Evolutionary conservation across 2,797 vertebrate species (phyloP), one percentile per base, ranked within the genome.

Genomic region (Lacerta agilis): DNA sequence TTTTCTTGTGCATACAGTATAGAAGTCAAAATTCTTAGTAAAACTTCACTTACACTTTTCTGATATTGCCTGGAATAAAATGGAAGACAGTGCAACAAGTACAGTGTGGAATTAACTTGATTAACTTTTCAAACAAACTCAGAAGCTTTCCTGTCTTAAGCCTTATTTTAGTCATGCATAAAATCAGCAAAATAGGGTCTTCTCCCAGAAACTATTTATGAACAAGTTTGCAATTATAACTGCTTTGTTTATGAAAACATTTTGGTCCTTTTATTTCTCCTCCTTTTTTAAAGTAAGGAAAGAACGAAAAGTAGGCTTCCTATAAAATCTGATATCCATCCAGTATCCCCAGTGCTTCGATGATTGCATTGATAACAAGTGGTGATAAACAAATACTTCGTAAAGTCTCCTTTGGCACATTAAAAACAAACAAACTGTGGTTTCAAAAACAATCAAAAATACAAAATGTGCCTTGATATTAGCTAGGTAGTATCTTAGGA

Each of bases 51-150:
- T 38, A 43, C 25, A 85, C 15, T 27, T 41, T 85, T 36, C n/a
- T 80, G 25, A 3, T 49, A 9, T 72, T 61, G 29, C 25, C 66
- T 80, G 78, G 72, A 87, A 80, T 33, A 78, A 80, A 72, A 66
- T 85, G 8, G 13, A 45, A 23, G 25, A 25, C 27, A 80, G 33
- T 71, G 18, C 15, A 80, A 18, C 71, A 4, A 58, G 1, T 33
- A 64, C 6, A 64, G 43, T 69, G 58, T 90, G 66, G 92, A 75
- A 85, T 86, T 49, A 78, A 55, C 83, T 36, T 67, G 58, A 88
- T 58, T 85, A 87, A 86, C 5, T 72, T 72, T 10, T 72, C 45
- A 73, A 33, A 38, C 6, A 36, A 13, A 83, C 6, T 36, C 18
- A 55, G 11, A 72, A 36, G 45, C 45, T 55, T 23, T 77, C 72